Conservation (phyloP, 2,113 vertebrate genomes). For the Synodontis membranacea region DNA sequence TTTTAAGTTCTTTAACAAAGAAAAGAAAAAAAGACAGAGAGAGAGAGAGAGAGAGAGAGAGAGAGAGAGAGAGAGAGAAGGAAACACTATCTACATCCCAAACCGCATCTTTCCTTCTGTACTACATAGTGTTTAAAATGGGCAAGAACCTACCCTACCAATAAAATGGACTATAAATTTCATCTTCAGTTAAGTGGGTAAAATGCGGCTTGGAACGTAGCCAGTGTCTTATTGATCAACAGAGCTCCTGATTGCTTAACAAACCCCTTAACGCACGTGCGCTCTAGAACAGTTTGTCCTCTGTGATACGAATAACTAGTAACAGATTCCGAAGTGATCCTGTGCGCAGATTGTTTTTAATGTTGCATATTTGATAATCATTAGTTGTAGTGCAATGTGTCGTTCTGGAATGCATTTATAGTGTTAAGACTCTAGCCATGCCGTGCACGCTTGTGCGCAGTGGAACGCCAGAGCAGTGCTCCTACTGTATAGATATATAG, state of each 20-base stretch:
- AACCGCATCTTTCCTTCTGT: not conserved
- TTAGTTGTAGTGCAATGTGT: not conserved
- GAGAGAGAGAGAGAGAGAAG: too few species aligned
- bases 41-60: too few species aligned
- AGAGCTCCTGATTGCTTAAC: not conserved
- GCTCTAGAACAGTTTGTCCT: conserved; percentile 2
- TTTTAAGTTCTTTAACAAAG: not conserved
- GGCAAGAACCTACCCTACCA: not conserved
- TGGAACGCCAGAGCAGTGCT: not conserved
- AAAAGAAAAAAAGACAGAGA: not conserved
- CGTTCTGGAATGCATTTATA: not conserved
- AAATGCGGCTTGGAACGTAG: not conserved
- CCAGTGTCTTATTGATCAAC: conserved; percentile 1
- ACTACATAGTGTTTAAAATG: not conserved
- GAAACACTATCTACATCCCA: not conserved
- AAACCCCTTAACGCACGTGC: not conserved
- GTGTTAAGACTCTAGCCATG: not conserved
- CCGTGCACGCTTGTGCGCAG: not conserved
- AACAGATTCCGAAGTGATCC: not conserved
- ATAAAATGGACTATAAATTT: not conserved
- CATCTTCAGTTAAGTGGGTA: not conserved
- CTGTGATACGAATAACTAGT: not conserved
- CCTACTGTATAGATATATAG: not conserved
- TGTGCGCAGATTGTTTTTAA: not conserved
- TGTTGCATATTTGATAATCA: not conserved